Evolutionary conservation across 2,797 vertebrate species (phyloP).

Genomic region (Parauchenoglanis ngamensis): DNA sequence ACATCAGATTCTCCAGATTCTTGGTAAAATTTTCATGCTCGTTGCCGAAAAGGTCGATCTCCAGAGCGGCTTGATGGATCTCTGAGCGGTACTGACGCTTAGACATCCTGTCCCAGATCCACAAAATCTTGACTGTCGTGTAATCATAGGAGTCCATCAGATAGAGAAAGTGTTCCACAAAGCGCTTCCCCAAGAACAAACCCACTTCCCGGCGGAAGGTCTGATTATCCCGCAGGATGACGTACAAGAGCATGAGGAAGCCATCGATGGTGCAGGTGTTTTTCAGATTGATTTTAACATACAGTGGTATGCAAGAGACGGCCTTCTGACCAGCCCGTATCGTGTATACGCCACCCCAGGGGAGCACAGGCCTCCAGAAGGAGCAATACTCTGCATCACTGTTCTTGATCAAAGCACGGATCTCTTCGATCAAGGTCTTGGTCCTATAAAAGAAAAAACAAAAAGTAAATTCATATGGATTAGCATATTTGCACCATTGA

Average conservation of each 20-base stretch:
- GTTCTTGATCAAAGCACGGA: conserved; percentile 88
- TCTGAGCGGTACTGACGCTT: conserved; percentile 86
- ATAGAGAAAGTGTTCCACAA: conserved; percentile 86
- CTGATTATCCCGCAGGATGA: conserved; percentile 87
- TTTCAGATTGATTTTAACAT: conserved; percentile 85
- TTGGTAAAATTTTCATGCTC: conserved; percentile 91
- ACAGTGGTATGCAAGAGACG: conserved; percentile 86
- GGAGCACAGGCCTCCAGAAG: conserved; percentile 90
- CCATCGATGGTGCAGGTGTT: conserved; percentile 93
- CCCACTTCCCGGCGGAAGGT: conserved; percentile 82
- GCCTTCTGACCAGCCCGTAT: conserved; percentile 87
- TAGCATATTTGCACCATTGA: not conserved
- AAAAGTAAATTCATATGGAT: not conserved
- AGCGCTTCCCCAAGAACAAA: conserved; percentile 83
- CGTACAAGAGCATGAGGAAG: conserved; percentile 89
- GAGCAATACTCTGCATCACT: conserved; percentile 83
- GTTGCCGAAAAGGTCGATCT: conserved; percentile 91
- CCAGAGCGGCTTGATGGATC: conserved; percentile 79
- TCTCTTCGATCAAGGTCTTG: conserved; percentile 91
- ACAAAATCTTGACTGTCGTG: conserved; percentile 88
- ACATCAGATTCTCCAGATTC: conserved; percentile 88
- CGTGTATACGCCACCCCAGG: conserved; percentile 88
- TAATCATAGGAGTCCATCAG: conserved; percentile 90
- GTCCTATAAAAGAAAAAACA: conserved; percentile 69
- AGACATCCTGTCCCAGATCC: conserved; percentile 92